phyloP scores from a whole-genome alignment of 2,797 vertebrate genomes.

The Parauchenoglanis ngamensis region DNA sequence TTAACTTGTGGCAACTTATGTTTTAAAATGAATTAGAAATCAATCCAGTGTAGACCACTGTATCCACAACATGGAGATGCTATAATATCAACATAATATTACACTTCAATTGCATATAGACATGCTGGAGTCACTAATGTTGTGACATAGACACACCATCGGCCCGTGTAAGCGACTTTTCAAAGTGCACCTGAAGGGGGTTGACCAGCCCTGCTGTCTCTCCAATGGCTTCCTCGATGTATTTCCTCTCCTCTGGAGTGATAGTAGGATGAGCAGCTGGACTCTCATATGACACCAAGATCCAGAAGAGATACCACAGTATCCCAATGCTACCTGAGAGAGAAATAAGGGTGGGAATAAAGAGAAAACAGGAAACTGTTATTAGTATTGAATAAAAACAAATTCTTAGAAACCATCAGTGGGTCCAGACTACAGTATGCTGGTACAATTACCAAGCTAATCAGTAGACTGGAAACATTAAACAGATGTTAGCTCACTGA shows the following conservation, averaged over 20 bases:
- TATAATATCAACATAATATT: background rate
- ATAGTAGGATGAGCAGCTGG: conserved; percentile 82
- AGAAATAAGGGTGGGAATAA: conserved; percentile 3
- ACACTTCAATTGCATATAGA: background rate
- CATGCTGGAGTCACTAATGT: background rate
- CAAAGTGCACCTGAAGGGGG: conserved; percentile 76
- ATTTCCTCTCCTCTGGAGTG: conserved; percentile 78
- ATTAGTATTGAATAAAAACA: background rate
- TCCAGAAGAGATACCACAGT: conserved; percentile 83
- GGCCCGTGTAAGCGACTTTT: background rate
- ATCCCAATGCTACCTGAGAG: conserved; percentile 79
- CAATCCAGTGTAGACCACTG: background rate
- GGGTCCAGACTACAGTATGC: background rate
- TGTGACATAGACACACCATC: background rate
- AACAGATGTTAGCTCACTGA: background rate
- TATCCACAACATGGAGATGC: background rate
- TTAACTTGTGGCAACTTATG: background rate
- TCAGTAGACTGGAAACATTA: background rate
- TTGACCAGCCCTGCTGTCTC: conserved; percentile 80
- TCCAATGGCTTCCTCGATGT: conserved; percentile 85
- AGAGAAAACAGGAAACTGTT: conserved; percentile 8
- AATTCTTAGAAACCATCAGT: background rate
- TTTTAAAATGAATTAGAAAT: conserved; percentile 13
- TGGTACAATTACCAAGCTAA: background rate
- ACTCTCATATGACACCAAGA: conserved; percentile 83